Percentiles rank a stretch among this genome's conserved stretches.
These are phyloP conservation scores for Spodoptera picta DNA, from an alignment of 2,888 invertebrate species.

Conservation along the genomic window DNA sequence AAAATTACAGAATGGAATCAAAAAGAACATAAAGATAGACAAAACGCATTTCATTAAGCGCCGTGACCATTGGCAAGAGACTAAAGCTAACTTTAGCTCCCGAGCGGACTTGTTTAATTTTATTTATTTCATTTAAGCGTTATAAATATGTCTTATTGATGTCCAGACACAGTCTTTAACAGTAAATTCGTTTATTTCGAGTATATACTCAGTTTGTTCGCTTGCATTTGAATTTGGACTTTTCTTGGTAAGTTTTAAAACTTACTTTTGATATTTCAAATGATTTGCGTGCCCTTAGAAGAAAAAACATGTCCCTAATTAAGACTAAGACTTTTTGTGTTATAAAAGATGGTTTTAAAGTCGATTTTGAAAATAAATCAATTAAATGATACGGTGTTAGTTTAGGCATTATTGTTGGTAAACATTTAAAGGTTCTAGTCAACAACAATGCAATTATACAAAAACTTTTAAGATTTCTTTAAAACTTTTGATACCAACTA, in stretches of 20 bases:
- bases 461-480: not conserved
- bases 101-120: slow-evolving; percentile 49
- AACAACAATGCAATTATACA: not conserved
- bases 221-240: slow-evolving; percentile 21
- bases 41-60: slow-evolving; percentile 43
- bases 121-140: slow-evolving; percentile 52
- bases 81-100: slow-evolving; percentile 55
- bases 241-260: slow-evolving; percentile 18
- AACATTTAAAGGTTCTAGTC: no score
- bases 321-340: no score
- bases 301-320: no score
- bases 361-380: no score
- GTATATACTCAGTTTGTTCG: slow-evolving; percentile 36
- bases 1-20: slow-evolving; percentile 11
- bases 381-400: no score
- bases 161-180: slow-evolving; percentile 51
- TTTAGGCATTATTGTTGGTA: no score
- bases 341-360: no score
- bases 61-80: slow-evolving; percentile 51
- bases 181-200: slow-evolving; percentile 58
- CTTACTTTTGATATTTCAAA: not conserved
- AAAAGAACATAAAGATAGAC: slow-evolving; percentile 32
- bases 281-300: not conserved
- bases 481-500: no score
- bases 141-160: slow-evolving; percentile 59